Conservation (phyloP, 2,113 vertebrate species). For the Picathartes gymnocephalus region DNA sequence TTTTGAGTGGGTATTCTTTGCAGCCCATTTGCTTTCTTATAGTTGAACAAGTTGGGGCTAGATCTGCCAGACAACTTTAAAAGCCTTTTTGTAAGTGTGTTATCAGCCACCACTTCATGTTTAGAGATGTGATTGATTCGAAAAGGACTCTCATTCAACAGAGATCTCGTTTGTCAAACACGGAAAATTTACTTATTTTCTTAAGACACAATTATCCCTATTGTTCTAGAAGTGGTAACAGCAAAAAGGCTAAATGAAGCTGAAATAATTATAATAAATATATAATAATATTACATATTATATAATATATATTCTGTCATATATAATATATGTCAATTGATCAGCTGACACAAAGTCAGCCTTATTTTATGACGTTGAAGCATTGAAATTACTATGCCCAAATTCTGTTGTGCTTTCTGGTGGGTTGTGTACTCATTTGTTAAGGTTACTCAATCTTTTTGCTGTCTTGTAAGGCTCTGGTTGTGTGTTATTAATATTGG, state of each 20-base stretch:
- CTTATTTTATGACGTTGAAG: not conserved
- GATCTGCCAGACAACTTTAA: conserved; percentile 13
- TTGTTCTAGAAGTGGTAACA: not conserved
- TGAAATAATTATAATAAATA: not conserved
- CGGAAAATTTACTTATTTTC: conserved; percentile 23
- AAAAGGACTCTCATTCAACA: conserved; percentile 6
- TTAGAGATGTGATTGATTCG: not conserved
- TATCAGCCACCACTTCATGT: not conserved
- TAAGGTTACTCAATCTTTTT: not conserved
- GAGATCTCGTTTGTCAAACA: not conserved
- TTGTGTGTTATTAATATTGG: not conserved
- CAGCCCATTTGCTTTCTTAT: not conserved
- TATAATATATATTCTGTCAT: not conserved
- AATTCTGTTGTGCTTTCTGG: not conserved
- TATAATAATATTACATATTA: not conserved
- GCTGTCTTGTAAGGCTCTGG: not conserved
- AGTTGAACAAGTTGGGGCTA: not conserved
- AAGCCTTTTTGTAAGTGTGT: conserved; percentile 1
- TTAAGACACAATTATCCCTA: not conserved
- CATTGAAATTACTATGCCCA: not conserved
- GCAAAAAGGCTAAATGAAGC: conserved; percentile 13
- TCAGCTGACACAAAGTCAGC: not conserved
- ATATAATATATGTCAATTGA: not conserved
- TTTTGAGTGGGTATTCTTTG: conserved; percentile 15
- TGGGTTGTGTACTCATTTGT: not conserved